Evolutionary conservation across 2,113 vertebrate genomes (phyloP).

Genomic region (Austrofundulus limnaeus): DNA sequence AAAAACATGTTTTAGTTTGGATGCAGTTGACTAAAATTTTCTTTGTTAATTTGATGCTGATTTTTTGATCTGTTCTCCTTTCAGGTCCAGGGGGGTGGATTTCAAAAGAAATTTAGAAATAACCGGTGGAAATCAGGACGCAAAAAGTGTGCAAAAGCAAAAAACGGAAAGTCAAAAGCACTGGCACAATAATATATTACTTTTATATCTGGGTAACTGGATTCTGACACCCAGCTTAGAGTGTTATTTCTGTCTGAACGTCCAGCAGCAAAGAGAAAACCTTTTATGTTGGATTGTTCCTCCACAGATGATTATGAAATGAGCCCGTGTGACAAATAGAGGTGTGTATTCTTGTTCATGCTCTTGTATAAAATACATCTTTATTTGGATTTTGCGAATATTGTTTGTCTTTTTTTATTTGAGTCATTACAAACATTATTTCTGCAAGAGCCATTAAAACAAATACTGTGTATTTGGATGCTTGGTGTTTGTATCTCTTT

Average conservation of each 20-base stretch:
- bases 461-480: no score
- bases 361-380: slow-evolving; percentile 26
- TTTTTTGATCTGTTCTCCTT: slow-evolving; percentile 11
- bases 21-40: fast-evolving
- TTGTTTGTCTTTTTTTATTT: slow-evolving; percentile 6
- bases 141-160: slow-evolving; percentile 53
- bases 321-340: background rate
- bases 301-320: slow-evolving; percentile 2
- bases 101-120: slow-evolving; percentile 77
- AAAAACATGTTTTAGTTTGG: fast-evolving
- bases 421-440: background rate
- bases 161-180: slow-evolving; percentile 57
- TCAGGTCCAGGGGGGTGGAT: slow-evolving; percentile 67
- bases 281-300: slow-evolving; percentile 1
- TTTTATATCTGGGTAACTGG: slow-evolving; percentile 9
- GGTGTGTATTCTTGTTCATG: slow-evolving; percentile 23
- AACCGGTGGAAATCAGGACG: slow-evolving; percentile 63
- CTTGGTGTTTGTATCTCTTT: no score
- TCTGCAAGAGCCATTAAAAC: background rate
- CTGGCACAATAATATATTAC: background rate
- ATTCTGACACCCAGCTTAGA: slow-evolving; percentile 8
- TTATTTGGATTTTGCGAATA: slow-evolving; percentile 24
- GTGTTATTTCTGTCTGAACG: slow-evolving; percentile 1
- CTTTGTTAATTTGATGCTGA: background rate
- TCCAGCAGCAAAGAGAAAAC: background rate